phyloP scores from a whole-genome alignment of 1,140 invertebrate genomes.

The Amyelois transitella region DNA sequence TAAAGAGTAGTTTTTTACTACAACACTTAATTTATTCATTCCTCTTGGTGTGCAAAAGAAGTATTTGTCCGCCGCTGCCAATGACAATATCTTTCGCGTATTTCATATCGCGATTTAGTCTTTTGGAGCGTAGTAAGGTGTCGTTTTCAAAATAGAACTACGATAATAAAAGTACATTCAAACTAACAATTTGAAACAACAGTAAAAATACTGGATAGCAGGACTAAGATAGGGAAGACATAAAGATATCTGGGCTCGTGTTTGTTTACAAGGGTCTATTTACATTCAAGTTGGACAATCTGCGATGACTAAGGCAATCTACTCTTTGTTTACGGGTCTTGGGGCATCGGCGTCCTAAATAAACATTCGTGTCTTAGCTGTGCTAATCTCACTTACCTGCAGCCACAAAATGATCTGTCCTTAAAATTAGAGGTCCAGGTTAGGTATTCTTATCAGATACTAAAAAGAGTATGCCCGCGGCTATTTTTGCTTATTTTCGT shows the following conservation, averaged over 20 bases:
- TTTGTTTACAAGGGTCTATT: slow-evolving; percentile 1
- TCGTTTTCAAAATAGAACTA: too few species aligned
- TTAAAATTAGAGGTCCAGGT: not conserved
- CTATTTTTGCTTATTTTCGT: too few species aligned
- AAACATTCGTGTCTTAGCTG: slow-evolving; percentile 14
- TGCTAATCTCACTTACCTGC: not conserved
- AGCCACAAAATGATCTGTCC: not conserved
- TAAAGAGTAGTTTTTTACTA: too few species aligned
- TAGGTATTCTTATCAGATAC: too few species aligned
- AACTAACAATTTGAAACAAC: not conserved
- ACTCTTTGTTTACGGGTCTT: slow-evolving; percentile 3
- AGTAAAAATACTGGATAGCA: not conserved
- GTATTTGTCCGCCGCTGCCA: too few species aligned
- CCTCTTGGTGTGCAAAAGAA: too few species aligned
- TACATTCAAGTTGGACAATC: not conserved
- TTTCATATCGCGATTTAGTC: too few species aligned
- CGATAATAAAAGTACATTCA: too few species aligned
- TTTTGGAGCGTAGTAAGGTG: too few species aligned
- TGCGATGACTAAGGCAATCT: not conserved
- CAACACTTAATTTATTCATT: too few species aligned
- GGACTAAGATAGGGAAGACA: not conserved
- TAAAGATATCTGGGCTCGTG: not conserved
- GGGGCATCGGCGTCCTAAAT: slow-evolving; percentile 16
- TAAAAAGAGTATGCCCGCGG: too few species aligned
- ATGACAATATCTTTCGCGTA: too few species aligned